Conservation (phyloP, 2,888 invertebrate species). For the Eupeodes luniger region DNA sequence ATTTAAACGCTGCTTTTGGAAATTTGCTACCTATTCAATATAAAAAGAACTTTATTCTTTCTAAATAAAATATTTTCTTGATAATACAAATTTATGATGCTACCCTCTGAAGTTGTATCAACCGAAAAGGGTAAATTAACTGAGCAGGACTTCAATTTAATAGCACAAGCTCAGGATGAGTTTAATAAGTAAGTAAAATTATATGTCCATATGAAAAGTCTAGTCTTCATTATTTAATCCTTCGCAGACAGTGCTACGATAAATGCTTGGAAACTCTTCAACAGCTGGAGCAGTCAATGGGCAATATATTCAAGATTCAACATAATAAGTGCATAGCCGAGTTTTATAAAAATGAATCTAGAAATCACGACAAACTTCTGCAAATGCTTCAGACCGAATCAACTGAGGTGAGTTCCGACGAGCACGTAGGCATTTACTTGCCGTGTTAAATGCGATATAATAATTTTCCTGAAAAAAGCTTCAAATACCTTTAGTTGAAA, state of each 20-base stretch:
- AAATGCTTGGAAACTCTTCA: conserved; percentile 81
- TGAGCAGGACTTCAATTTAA: conserved; percentile 81
- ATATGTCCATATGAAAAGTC: not conserved
- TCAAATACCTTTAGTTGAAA: no score
- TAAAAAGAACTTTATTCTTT: not conserved
- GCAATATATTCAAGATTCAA: conserved; percentile 78
- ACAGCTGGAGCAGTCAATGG: conserved; percentile 80
- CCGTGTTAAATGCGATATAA: not conserved
- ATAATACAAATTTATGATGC: conserved; percentile 41
- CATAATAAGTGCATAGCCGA: conserved; percentile 94
- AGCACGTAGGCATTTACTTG: not conserved
- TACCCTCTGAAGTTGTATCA: conserved; percentile 37
- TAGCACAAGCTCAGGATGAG: conserved; percentile 82
- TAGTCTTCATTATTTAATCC: not conserved
- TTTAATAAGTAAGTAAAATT: conserved; percentile 80
- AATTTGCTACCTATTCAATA: not conserved
- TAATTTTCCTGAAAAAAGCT: no score
- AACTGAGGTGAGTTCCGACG: conserved; percentile 74
- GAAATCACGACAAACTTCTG: conserved; percentile 89
- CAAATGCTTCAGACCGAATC: conserved; percentile 86
- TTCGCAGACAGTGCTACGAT: conserved; percentile 79
- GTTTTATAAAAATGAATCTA: conserved; percentile 90
- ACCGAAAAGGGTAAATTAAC: conserved; percentile 61
- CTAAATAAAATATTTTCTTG: not conserved
- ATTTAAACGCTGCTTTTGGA: conserved; percentile 30